A percentile compares a stretch with the other conserved stretches of the same genome.
phyloP scores from a whole-genome alignment of 2,113 vertebrate species.

The Catagonus wagneri region DNA sequence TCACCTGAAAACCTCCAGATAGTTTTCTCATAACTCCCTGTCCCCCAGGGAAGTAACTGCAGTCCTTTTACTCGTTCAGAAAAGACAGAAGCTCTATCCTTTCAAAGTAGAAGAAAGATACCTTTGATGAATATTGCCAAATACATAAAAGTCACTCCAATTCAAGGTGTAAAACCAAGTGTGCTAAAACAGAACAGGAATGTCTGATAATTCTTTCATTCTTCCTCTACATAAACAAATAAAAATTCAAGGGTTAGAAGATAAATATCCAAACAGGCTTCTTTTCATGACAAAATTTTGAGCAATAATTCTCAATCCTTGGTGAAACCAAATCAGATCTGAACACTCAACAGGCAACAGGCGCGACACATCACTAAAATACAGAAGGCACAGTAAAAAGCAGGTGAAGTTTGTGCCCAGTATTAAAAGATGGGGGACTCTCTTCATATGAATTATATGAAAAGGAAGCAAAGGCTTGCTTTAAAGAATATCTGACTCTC shows the following conservation, averaged over 20 bases:
- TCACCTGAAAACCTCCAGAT: not conserved
- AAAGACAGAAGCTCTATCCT: not conserved
- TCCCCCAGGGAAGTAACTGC: not conserved
- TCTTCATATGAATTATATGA: not conserved
- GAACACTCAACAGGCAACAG: not conserved
- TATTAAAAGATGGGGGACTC: not conserved
- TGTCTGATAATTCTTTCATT: not conserved
- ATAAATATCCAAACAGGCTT: not conserved
- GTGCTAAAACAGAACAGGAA: slow-evolving; percentile 15
- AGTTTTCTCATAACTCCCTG: slow-evolving; percentile 25
- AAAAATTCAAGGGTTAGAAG: not conserved
- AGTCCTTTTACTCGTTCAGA: not conserved
- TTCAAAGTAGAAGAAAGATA: slow-evolving; percentile 25
- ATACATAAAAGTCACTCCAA: slow-evolving; percentile 8
- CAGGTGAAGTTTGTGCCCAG: not conserved
- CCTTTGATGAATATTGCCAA: slow-evolving; percentile 7
- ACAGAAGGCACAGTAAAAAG: not conserved
- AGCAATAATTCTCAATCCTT: not conserved
- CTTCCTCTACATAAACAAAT: not conserved
- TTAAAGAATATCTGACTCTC: not conserved
- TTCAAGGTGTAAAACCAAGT: not conserved
- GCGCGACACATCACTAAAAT: accelerated
- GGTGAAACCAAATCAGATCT: not conserved
- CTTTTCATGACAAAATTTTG: not conserved
- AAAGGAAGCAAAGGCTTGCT: not conserved